Base-by-base conservation (phyloP, 2,113 vertebrate genomes). In the Anguilla japonica region DNA sequence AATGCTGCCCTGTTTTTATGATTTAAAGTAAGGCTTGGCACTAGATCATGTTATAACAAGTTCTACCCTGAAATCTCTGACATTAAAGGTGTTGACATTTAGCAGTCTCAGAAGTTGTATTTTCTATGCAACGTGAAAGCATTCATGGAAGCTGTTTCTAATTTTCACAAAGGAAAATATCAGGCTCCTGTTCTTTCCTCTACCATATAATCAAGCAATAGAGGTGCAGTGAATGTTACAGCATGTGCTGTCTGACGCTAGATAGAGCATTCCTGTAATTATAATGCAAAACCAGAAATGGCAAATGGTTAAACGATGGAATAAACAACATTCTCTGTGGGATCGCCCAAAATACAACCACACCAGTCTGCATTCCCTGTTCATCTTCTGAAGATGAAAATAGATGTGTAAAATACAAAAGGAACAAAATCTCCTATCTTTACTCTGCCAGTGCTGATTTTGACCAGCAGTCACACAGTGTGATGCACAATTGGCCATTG, bases 161-260 rank as follows among this genome's bases (percentile, higher is more conserved):
- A 91, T 89, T 89, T 50, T 41, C 53, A 87, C 8, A 15, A 41
- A 91, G 86, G 87, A 88, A 91, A 92, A 89, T 80, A 88, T 85
- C 92, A 88, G 87, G 88, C 75, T 89, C 89, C 83, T 95, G 93
- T 92, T 93, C 94, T 90, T 83, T 83, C 83, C 89, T 87, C 91
- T 95, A 97, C 95, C 96, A 95, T 97, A 96, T 97, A 98, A 97
- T 97, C 96, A 97, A 95, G 94, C 91, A 94, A 94, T 94, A 96
- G 94, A 95, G 95, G 91, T 95, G 94, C 92, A 94, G 93, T 94
- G 85, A 88, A 89, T 90, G 86, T 85, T 91, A 88, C 90, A 94
- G 91, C 96, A 95, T 94, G 95, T 95, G 90, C 94, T 95, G 95
- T 95, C 94, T 96, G 95, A 96, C 94, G 96, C 92, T 91, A 95